A percentile compares a stretch with the other conserved stretches of the same genome.
Evolutionary conservation across 2,888 invertebrate species (phyloP).

Genomic region (Leptopilina myrica): DNA sequence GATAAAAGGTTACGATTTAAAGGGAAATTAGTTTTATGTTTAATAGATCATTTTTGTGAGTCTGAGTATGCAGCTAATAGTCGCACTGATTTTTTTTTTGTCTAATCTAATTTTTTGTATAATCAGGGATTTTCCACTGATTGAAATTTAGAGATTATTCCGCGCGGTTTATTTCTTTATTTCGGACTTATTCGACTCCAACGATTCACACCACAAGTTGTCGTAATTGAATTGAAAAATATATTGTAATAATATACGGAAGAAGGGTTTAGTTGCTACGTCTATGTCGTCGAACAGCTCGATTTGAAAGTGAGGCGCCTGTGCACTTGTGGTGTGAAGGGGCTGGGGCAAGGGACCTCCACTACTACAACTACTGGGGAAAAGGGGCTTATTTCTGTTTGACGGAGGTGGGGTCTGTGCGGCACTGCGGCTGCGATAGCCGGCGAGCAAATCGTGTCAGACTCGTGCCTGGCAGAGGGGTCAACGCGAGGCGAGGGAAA

Average conservation of each 20-base stretch:
- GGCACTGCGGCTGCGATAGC: constrained; percentile 67
- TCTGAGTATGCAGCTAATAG: no score
- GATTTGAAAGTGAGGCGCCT: constrained; percentile 15
- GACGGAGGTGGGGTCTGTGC: constrained; percentile 55
- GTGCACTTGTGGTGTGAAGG: constrained; percentile 36
- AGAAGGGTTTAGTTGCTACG: neutral
- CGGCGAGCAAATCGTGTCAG: constrained; percentile 58
- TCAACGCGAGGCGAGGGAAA: constrained; percentile 73
- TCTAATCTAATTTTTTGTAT: no score
- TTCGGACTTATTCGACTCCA: no score
- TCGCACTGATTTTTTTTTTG: no score
- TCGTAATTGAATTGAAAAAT: no score
- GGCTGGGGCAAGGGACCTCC: constrained; percentile 39
- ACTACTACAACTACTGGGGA: constrained; percentile 37
- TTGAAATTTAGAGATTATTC: no score
- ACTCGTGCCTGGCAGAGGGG: constrained; percentile 73
- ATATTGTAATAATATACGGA: neutral
- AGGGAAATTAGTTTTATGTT: no score
- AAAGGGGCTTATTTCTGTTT: constrained; percentile 33
- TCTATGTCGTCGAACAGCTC: neutral
- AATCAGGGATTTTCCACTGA: no score
- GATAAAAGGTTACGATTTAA: no score
- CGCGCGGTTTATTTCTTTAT: no score
- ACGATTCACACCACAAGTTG: no score
- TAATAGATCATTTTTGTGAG: no score